Evolutionary conservation across 2,113 vertebrate species (phyloP), one percentile per base, ranked within the genome.

Genomic region (Trematocara stigmaticum): DNA sequence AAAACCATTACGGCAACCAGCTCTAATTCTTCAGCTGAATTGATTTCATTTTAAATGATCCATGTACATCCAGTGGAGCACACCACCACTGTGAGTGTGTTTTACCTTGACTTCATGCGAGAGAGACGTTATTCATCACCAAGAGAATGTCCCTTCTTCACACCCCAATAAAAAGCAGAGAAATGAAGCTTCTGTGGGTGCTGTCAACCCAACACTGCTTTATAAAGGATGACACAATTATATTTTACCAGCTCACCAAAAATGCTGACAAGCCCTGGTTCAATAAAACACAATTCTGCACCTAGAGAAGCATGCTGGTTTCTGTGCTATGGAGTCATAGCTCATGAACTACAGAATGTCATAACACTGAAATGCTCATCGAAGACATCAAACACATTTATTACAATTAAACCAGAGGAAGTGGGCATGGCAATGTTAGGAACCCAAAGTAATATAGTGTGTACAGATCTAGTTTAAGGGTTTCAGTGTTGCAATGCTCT

Each of bases 141-240:
- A 45, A 53, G 85, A 87, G 89, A 93, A 91, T 90, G 93, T 91
- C 94, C 93, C 93, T 84, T 95, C 95, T 93, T 94, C 93, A 94
- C 94, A 93, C 94, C 94, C 93, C 93, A 96, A 96, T 96, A 96
- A 95, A 96, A 96, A 87, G 90, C 94, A 93, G 95, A 96, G 96
- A 96, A 96, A 96, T 96, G 96, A 95, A 93, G 93, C 95, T 94
- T 94, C 95, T 93, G 89, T 94, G 91, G 91, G 86, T 86, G 92
- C 95, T 96, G 96, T 96, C 96, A 97, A 87, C 94, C 88, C 92
- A 91, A 95, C 95, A 94, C 94, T 95, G 95, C 95, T 96, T 95
- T 92, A 95, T 96, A 97, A 96, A 96, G 95, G 94, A 96, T 96
- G 96, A 95, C 95, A 97, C 96, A 96, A 96, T 97, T 96, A 95